Percentiles rank a stretch among this genome's conserved stretches.
Evolutionary conservation across 2,797 vertebrate genomes (phyloP).

Genomic region (Uromys caudimaculatus): DNA sequence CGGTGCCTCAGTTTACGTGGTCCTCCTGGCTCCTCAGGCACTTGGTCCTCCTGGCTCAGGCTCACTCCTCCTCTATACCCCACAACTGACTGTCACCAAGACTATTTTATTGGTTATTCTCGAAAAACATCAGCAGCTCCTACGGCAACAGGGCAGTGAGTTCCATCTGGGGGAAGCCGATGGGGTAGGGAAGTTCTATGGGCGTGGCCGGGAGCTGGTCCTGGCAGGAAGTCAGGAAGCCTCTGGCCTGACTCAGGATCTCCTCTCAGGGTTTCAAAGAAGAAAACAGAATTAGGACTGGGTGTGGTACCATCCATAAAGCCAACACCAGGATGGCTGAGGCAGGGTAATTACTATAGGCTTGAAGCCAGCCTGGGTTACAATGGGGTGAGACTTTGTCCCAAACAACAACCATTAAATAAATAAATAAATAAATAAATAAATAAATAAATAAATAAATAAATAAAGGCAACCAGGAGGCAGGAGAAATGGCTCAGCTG

Average conservation of each 20-base stretch:
- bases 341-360: not conserved
- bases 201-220: not conserved
- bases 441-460: not conserved
- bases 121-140: not conserved
- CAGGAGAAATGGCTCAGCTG: not conserved
- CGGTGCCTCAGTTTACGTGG: not conserved
- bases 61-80: not conserved
- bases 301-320: not conserved
- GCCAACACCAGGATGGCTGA: not conserved
- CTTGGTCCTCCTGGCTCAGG: not conserved
- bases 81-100: not conserved
- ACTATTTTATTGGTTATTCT: constrained; percentile 22
- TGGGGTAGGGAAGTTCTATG: not conserved
- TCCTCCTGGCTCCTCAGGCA: not conserved
- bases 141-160: not conserved
- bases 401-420: not conserved
- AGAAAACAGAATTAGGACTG: not conserved
- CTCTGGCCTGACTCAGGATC: not conserved
- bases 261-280: not conserved
- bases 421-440: not conserved
- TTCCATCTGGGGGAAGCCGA: not conserved
- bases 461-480: not conserved
- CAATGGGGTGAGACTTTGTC: not conserved
- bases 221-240: not conserved
- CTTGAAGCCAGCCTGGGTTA: not conserved